Base-by-base conservation (phyloP, 2,113 vertebrate genomes). In the Datnioides undecimradiatus region DNA sequence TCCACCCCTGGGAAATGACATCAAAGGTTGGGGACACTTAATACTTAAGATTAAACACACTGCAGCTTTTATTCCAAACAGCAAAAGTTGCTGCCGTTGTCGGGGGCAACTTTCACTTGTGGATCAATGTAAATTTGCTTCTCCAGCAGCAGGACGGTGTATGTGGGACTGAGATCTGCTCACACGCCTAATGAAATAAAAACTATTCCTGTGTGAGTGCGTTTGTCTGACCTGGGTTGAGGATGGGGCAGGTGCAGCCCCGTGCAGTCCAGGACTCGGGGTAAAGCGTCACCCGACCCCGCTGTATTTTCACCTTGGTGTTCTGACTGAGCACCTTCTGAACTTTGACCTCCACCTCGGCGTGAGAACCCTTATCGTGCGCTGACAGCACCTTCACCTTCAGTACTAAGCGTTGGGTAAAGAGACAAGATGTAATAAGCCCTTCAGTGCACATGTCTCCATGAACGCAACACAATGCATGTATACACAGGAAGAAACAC, bases 191-290 rank as follows among this genome's bases (percentile, higher is more conserved):
- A n/a, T n/a, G n/a, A n/a, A n/a, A n/a, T n/a, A n/a, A n/a, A n/a
- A n/a, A n/a, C n/a, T n/a, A n/a, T n/a, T n/a, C n/a, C n/a, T n/a
- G n/a, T 14, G 3, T n/a, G 4, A n/a, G 66, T 12, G 29, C 54
- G 63, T 66, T 17, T 4, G 43, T 76, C 95, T 90, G 85, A 98
- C 98, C 98, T 17, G 98, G 98, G 87, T 98, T 98, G 76, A 99
- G 97, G 83, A 99, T 95, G 11, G 98, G 98, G 77, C 98, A 99
- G 70, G 98, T 99, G 85, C 98, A 99, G 75, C 98, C 98, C 88
- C 97, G 94, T 45, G 96, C 95, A 0, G 97, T 99, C 98, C 98
- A 99, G 21, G 98, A 99, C 92, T 99, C 97, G 1, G 98, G 98
- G 84, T 97, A 99, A 40, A 99, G 95, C 0, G 93, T 97, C 74